These are phyloP conservation scores for Valencia hispanica DNA, from an alignment of 2,797 vertebrate species.

Conservation along the genomic window DNA sequence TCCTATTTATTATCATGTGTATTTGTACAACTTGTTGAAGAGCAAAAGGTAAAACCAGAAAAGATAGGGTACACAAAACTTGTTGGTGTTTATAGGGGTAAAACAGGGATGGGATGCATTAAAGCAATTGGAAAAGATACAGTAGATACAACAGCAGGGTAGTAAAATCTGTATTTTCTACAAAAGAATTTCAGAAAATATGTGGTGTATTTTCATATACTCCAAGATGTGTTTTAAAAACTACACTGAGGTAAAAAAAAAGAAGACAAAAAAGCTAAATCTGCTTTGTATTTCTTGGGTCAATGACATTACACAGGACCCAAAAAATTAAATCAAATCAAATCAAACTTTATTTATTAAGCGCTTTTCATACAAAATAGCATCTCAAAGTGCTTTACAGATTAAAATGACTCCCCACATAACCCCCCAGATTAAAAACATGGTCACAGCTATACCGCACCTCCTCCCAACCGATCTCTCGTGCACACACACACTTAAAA, in stretches of 20 bases:
- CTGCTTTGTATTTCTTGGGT: neutral
- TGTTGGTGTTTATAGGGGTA: neutral
- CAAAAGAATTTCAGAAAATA: neutral
- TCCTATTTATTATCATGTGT: neutral
- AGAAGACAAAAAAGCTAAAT: neutral
- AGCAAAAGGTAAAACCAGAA: neutral
- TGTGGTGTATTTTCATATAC: conserved; percentile 11
- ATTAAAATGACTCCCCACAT: too few species aligned
- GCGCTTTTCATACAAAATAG: too few species aligned
- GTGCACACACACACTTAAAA: too few species aligned
- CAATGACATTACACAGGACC: too few species aligned
- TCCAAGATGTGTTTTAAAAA: neutral
- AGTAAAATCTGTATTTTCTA: neutral
- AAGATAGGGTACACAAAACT: neutral
- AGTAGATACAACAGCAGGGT: neutral
- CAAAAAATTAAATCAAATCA: too few species aligned
- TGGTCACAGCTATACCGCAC: too few species aligned
- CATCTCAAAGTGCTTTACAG: too few species aligned
- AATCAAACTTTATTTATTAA: too few species aligned
- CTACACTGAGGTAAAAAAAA: conserved; percentile 7
- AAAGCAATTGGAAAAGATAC: neutral
- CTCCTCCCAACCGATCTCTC: too few species aligned
- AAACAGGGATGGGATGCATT: neutral
- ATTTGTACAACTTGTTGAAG: neutral
- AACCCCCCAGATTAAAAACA: too few species aligned